These are phyloP conservation scores for Clusia tigrina DNA, from an alignment of 2,888 invertebrate species.

Conservation along the genomic window DNA sequence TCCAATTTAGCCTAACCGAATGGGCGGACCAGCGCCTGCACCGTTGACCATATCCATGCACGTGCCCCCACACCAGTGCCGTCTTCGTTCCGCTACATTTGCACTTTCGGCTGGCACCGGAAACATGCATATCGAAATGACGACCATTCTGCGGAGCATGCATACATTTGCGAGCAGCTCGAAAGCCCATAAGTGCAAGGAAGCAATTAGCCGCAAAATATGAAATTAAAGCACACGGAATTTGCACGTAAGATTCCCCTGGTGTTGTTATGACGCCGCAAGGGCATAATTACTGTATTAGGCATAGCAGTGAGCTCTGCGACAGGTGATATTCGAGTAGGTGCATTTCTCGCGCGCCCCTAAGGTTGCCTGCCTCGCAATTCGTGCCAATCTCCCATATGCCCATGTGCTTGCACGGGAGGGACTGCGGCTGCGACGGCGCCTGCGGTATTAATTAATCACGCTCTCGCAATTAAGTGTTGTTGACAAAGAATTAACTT, in stretches of 20 bases:
- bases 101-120: slow-evolving; percentile 25
- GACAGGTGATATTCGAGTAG: too few species aligned
- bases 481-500: slow-evolving; percentile 17
- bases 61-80: background rate
- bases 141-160: slow-evolving; percentile 6
- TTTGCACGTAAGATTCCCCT: slow-evolving; percentile 39
- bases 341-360: too few species aligned
- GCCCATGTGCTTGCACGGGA: too few species aligned
- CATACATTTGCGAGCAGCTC: background rate
- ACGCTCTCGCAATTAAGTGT: slow-evolving; percentile 34
- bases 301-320: too few species aligned
- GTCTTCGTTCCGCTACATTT: too few species aligned
- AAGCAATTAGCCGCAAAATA: slow-evolving; percentile 48
- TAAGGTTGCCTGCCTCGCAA: too few species aligned
- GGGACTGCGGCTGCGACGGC: too few species aligned
- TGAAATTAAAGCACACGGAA: slow-evolving; percentile 44
- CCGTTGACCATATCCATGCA: background rate
- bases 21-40: background rate
- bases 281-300: background rate
- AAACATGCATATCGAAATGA: slow-evolving; percentile 38
- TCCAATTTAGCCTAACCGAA: background rate
- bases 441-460: slow-evolving; percentile 48
- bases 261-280: background rate
- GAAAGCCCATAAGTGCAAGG: slow-evolving; percentile 29
- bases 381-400: too few species aligned